Evolutionary conservation across 2,113 vertebrate genomes (phyloP).

Genomic region (Mormyrus iriodes): DNA sequence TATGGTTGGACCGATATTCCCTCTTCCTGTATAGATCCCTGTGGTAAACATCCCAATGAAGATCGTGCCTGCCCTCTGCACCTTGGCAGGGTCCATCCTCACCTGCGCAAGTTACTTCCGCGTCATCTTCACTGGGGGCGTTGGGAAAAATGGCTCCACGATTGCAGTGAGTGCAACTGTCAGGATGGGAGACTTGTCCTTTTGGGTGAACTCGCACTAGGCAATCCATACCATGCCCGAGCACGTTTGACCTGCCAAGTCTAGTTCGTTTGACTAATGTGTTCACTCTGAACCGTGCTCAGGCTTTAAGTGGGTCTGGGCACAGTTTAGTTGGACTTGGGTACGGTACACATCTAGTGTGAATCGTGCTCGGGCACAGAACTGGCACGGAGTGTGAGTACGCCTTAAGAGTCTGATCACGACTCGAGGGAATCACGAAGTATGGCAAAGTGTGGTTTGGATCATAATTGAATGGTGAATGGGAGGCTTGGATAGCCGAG

Average conservation of each 20-base stretch:
- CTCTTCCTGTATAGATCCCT: conserved; percentile 61
- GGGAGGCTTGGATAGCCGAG: neutral
- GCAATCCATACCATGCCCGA: neutral
- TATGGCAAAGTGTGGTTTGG: neutral
- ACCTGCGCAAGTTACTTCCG: conserved; percentile 84
- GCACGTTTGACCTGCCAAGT: neutral
- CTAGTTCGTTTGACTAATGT: neutral
- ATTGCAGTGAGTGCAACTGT: conserved; percentile 68
- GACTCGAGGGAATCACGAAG: neutral
- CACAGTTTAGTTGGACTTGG: neutral
- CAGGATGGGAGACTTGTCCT: neutral
- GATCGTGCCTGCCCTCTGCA: conserved; percentile 75
- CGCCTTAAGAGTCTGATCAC: neutral
- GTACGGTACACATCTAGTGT: neutral
- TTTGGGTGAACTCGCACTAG: neutral
- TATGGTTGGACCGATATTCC: neutral
- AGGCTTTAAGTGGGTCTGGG: neutral
- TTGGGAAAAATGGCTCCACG: conserved; percentile 84
- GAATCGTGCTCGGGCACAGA: neutral
- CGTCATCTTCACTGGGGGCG: conserved; percentile 81
- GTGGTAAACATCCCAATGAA: conserved; percentile 78
- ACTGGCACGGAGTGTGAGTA: neutral
- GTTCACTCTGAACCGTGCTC: neutral
- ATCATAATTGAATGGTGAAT: neutral
- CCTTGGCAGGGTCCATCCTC: conserved; percentile 76